phyloP scores from a whole-genome alignment of 2,888 invertebrate species.

The Andricus quercusramuli region DNA sequence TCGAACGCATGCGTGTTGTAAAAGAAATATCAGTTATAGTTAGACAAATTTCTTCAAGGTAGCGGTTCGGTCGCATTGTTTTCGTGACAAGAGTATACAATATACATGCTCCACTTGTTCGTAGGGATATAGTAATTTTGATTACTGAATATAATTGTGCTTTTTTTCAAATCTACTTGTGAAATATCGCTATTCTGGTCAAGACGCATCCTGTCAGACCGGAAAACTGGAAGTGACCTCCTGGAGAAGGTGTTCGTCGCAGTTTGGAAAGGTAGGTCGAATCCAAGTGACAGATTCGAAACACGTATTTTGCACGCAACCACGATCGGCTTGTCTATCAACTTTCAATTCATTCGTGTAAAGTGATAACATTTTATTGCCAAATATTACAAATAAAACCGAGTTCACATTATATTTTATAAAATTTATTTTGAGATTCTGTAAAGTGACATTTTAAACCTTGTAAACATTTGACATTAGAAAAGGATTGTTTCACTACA shows the following conservation, averaged over 20 bases:
- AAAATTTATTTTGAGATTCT: background rate
- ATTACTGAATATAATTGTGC: conserved; percentile 22
- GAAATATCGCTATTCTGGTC: background rate
- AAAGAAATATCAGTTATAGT: conserved; percentile 52
- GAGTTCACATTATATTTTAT: too few species aligned
- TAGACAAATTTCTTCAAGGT: conserved; percentile 60
- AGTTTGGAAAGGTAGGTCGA: conserved; percentile 27
- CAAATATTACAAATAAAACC: background rate
- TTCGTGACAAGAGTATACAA: conserved; percentile 55
- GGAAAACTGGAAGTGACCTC: conserved; percentile 14
- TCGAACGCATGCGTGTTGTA: conserved; percentile 59
- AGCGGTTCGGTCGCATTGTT: conserved; percentile 70
- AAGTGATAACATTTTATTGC: background rate
- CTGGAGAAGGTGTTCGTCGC: conserved; percentile 33
- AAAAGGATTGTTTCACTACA: background rate
- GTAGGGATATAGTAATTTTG: background rate
- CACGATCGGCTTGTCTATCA: conserved; percentile 24
- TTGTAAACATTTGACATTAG: background rate
- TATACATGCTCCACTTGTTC: conserved; percentile 22
- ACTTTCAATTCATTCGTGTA: background rate
- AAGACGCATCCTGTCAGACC: background rate
- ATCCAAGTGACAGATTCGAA: conserved; percentile 23
- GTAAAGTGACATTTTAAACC: background rate
- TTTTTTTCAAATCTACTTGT: conserved; percentile 7
- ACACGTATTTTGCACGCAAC: background rate